phyloP scores from a whole-genome alignment of 2,888 invertebrate genomes.

The Ornithoptera priamus region DNA sequence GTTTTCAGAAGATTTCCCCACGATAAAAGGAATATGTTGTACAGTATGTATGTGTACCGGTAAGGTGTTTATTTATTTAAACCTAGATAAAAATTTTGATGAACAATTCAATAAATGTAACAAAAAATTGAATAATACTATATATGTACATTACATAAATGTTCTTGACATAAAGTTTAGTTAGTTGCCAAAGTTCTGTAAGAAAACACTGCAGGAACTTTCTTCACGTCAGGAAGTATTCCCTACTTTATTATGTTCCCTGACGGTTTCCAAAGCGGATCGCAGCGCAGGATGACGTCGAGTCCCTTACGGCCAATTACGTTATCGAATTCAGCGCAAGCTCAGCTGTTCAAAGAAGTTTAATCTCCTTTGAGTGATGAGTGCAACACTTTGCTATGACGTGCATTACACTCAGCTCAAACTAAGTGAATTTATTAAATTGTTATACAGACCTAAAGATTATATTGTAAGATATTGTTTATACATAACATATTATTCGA shows the following conservation, averaged over 20 bases:
- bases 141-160: no score
- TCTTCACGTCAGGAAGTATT: constrained; percentile 4
- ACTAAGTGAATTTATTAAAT: neutral
- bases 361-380: constrained; percentile 65
- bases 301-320: constrained; percentile 44
- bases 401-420: constrained; percentile 30
- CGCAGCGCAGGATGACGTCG: constrained; percentile 43
- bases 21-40: no score
- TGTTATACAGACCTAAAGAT: neutral
- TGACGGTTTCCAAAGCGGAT: constrained; percentile 27
- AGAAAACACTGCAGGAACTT: neutral
- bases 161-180: no score
- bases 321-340: constrained; percentile 45
- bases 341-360: constrained; percentile 52
- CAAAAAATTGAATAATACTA: no score
- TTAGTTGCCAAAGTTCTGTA: neutral
- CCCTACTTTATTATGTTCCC: constrained; percentile 5
- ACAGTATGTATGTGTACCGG: no score
- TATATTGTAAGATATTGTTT: neutral
- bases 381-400: constrained; percentile 47
- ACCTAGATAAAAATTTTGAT: no score
- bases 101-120: no score
- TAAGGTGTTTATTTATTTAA: no score
- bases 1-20: no score
- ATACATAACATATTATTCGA: neutral